A percentile compares a stretch with the other conserved stretches of the same genome.
Evolutionary conservation across 2,888 invertebrate species (phyloP).

Genomic region (Chorisops tibialis): DNA sequence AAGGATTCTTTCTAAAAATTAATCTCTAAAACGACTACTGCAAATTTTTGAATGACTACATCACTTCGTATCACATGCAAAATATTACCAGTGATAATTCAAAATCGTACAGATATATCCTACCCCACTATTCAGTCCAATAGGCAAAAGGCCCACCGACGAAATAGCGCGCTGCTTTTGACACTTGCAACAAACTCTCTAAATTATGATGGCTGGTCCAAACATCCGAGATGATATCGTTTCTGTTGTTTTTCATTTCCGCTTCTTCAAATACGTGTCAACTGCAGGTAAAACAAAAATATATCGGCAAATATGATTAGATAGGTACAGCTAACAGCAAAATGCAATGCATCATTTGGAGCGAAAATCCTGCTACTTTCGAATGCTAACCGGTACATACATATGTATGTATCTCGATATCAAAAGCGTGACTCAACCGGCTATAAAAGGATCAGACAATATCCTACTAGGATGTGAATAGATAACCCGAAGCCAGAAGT

Average conservation of each 20-base stretch:
- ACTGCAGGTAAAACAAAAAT: neutral
- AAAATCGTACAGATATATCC: too few relatives aligned
- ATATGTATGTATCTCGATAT: too few relatives aligned
- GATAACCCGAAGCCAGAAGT: too few relatives aligned
- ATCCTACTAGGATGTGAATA: too few relatives aligned
- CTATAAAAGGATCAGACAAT: too few relatives aligned
- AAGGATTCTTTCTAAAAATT: too few relatives aligned
- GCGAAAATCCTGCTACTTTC: constrained; percentile 44
- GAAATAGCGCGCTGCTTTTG: neutral
- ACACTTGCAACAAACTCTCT: neutral
- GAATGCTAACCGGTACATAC: too few relatives aligned
- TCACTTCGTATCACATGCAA: neutral
- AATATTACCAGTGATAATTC: too few relatives aligned
- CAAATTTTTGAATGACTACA: neutral
- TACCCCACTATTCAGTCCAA: neutral
- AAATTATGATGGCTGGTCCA: neutral
- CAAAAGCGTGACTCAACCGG: too few relatives aligned
- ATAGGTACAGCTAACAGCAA: neutral
- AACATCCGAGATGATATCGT: neutral
- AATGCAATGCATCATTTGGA: constrained; percentile 47
- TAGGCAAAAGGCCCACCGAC: neutral
- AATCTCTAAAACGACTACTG: neutral
- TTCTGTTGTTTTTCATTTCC: neutral
- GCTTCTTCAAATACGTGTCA: neutral
- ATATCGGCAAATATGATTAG: neutral